Base-by-base conservation (phyloP, 2,113 vertebrate genomes). In the Halcyon malimbica region DNA sequence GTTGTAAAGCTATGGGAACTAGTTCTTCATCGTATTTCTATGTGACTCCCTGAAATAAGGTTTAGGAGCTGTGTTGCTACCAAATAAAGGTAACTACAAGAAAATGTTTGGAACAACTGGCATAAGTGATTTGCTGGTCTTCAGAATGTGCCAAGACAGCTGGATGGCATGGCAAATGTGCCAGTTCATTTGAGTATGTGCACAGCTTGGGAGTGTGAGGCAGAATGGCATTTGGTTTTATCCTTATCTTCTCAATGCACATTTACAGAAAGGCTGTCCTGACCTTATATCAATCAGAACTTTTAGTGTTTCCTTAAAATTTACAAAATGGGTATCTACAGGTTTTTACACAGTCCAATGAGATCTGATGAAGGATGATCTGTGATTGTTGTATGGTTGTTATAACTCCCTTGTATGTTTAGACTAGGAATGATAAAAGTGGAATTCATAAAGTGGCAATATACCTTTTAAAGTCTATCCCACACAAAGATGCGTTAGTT, bases 71-170 rank as follows among this genome's bases (percentile, higher is more conserved):
- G 6, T 56, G 13, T 57, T 83, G 23, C 29, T 90, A 64, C 39
- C 74, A 92, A 64, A 71, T 86, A 85, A 95, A 77, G 60, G 6
- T 74, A 31, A 41, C 21, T 64, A 28, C 29, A 68, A 54, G 17
- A 62, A 84, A 74, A 60, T 28, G 8, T 48, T 79, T 79, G 65
- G 33, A 85, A 56, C 44, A 87, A 80, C 41, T 80, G 70, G 15
- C 14, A 3, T 56, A 39, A 68, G 81, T 78, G 53, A 65, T 91
- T 53, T 76, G 42, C 70, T 73, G 11, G 39, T 62, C 74, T 85
- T 87, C 65, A 41, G 17, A 87, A 79, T n/a, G 33, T 79, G 92
- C 85, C 87, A 73, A 23, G 92, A 68, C 84, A 96, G 77, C 79
- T 93, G 95, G 70, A 28, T 67, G 68, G 76, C 71, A 70, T 1